These are phyloP conservation scores for Drosophila ercepeae DNA, from an alignment of 1,140 invertebrate species.

Conservation along the genomic window DNA sequence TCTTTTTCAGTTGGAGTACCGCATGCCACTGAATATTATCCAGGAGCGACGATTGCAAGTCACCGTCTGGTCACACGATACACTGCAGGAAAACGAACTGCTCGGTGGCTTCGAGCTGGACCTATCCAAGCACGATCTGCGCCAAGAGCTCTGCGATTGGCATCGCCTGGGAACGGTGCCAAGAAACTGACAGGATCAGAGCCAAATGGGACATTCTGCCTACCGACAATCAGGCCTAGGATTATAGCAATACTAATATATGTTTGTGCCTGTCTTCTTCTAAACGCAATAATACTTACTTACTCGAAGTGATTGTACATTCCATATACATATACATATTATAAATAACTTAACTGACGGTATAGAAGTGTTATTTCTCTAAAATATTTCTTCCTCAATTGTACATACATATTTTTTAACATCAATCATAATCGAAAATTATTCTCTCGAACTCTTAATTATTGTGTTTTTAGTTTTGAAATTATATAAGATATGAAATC, in stretches of 20 bases:
- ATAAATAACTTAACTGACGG: slow-evolving; percentile 31
- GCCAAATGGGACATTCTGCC: slow-evolving; percentile 7
- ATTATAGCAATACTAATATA: slow-evolving; percentile 49
- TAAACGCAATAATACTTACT: slow-evolving; percentile 73
- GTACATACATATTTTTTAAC: slow-evolving; percentile 34
- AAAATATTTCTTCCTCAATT: slow-evolving; percentile 20
- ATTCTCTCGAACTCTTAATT: slow-evolving; percentile 13
- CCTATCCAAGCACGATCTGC: slow-evolving; percentile 88
- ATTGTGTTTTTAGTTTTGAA: slow-evolving; percentile 1
- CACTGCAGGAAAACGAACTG: slow-evolving; percentile 97
- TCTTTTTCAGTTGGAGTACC: slow-evolving; percentile 91
- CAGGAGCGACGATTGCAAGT: slow-evolving; percentile 91
- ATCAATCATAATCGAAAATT: slow-evolving; percentile 7
- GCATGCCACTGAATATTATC: slow-evolving; percentile 92
- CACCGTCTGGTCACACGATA: slow-evolving; percentile 97
- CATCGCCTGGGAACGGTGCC: slow-evolving; percentile 88
- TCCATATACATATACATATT: slow-evolving; percentile 58
- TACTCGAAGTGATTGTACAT: slow-evolving; percentile 80
- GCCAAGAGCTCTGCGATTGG: slow-evolving; percentile 91
- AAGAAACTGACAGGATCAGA: slow-evolving; percentile 68
- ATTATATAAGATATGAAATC: not conserved
- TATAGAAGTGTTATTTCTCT: slow-evolving; percentile 42
- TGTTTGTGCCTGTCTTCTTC: slow-evolving; percentile 68
- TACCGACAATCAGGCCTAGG: slow-evolving; percentile 52
- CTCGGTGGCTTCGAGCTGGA: slow-evolving; percentile 94